Conservation (phyloP, 1,140 invertebrate species). For the Drosophila bocki region DNA sequence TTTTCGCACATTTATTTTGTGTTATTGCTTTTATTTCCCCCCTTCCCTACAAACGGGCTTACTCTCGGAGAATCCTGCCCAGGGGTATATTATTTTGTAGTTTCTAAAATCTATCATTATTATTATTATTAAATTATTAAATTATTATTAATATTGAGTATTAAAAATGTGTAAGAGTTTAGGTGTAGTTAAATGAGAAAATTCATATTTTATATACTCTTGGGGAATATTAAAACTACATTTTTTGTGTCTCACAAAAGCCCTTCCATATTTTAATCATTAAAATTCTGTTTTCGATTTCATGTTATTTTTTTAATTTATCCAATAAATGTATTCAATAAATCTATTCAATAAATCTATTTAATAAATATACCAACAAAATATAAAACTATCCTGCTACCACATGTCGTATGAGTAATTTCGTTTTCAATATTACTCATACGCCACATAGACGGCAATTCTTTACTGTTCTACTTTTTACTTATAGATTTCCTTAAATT, state of each 20-base stretch:
- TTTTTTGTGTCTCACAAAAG: not conserved
- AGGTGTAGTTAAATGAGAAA: not conserved
- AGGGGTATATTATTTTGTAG: not conserved
- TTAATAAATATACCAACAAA: too few species aligned
- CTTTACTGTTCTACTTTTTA: not conserved
- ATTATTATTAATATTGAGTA: too few species aligned
- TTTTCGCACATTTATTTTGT: slow-evolving; percentile 52
- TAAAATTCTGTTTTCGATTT: too few species aligned
- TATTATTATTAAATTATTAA: too few species aligned
- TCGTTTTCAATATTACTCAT: not conserved
- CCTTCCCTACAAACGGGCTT: not conserved
- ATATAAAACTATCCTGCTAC: not conserved
- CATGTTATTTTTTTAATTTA: too few species aligned
- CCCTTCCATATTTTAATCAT: too few species aligned
- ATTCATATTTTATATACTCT: not conserved
- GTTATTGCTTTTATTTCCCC: slow-evolving; percentile 26
- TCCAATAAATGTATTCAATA: too few species aligned
- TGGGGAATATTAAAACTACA: not conserved
- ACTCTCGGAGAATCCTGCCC: slow-evolving; percentile 4
- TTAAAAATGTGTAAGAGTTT: not conserved
- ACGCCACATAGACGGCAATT: not conserved
- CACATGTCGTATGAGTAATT: slow-evolving; percentile 2
- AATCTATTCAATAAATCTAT: too few species aligned
- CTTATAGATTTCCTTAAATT: not conserved
- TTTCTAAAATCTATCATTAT: not conserved